A percentile compares a stretch with the other conserved stretches of the same genome.
Conservation (phyloP, 2,113 vertebrate species). For the Ploceus nigricollis region DNA sequence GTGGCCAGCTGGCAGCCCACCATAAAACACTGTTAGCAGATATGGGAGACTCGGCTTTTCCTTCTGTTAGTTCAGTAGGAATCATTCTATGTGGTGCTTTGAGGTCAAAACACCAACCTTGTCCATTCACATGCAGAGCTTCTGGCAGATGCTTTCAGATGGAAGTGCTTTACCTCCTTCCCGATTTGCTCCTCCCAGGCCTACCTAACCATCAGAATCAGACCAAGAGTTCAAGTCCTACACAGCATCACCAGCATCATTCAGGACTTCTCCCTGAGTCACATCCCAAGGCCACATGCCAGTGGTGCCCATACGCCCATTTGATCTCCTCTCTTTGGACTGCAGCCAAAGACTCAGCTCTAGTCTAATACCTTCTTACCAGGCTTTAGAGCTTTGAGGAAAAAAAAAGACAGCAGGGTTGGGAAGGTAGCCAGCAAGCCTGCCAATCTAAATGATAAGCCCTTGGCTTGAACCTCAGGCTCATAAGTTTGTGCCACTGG, state of each 20-base stretch:
- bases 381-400: neutral
- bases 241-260: neutral
- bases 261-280: neutral
- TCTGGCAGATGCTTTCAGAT: neutral
- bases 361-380: conserved; percentile 44
- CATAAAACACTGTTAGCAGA: neutral
- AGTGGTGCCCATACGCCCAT: neutral
- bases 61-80: neutral
- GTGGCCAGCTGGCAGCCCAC: neutral
- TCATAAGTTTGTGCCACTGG: neutral
- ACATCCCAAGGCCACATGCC: neutral
- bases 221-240: neutral
- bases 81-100: neutral
- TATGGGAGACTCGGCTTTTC: neutral
- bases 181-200: neutral
- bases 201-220: neutral
- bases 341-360: conserved; percentile 27
- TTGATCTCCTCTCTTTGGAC: conserved; percentile 26
- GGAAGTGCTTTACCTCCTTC: neutral
- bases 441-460: conserved; percentile 29
- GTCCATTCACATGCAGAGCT: neutral
- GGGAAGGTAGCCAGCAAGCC: conserved; percentile 11
- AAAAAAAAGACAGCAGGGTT: neutral
- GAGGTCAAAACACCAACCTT: neutral
- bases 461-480: neutral